phyloP scores from a whole-genome alignment of 2,888 invertebrate species.

The Apotomis betuletana region DNA sequence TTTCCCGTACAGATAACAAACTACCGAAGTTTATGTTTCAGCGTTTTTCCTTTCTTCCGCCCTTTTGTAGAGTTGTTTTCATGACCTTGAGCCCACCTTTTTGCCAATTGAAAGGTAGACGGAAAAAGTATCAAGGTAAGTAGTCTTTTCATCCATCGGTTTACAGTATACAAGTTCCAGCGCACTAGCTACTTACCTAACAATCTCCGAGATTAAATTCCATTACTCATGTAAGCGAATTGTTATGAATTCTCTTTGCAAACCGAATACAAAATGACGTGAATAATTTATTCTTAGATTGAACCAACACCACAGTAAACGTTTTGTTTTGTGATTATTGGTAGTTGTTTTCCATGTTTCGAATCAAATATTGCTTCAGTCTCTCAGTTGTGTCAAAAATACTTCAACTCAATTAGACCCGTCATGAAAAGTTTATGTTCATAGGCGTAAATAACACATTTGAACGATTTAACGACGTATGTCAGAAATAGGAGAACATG shows the following conservation, averaged over 20 bases:
- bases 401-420: neutral
- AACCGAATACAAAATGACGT: slow-evolving; percentile 3
- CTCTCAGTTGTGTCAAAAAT: neutral
- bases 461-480: slow-evolving; percentile 26
- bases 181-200: neutral
- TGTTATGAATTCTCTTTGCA: slow-evolving; percentile 15
- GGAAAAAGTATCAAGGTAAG: slow-evolving; percentile 23
- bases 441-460: slow-evolving; percentile 25
- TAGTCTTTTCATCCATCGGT: neutral
- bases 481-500: slow-evolving; percentile 22
- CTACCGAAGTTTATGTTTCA: slow-evolving; percentile 30
- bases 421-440: slow-evolving; percentile 2
- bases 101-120: slow-evolving; percentile 35
- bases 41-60: slow-evolving; percentile 26
- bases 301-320: neutral
- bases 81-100: slow-evolving; percentile 34
- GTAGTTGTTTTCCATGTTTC: neutral
- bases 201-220: slow-evolving; percentile 18
- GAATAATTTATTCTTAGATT: neutral
- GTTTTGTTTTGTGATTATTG: neutral
- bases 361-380: neutral
- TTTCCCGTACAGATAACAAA: slow-evolving; percentile 32
- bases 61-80: slow-evolving; percentile 30
- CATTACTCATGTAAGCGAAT: slow-evolving; percentile 5
- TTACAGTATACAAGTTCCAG: neutral